Base-by-base conservation (phyloP, 2,888 invertebrate genomes). In the Eubasilissa splendida region DNA sequence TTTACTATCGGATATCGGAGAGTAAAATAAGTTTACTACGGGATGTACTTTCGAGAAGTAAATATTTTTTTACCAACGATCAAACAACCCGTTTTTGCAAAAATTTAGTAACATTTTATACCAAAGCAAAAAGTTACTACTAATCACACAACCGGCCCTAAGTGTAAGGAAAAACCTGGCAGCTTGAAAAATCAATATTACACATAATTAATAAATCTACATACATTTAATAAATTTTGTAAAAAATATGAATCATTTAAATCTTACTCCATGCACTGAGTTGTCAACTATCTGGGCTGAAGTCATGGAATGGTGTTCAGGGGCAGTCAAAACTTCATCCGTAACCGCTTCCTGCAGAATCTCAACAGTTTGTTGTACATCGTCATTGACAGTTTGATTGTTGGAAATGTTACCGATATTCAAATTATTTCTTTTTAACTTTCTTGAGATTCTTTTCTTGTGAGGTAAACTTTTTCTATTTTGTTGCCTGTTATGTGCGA, bases 401-500 rank as follows among this genome's bases (percentile, higher is more conserved):
- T 75, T 76, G 14, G 56, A 11, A 10, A 77, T 14, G 22, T 80
- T 79, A 4, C 52, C 58, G 42, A n/a, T 71, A 14, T 81, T 74
- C 14, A 77, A 65, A 50, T 54, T 60, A 54, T 81, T 85, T 84
- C 89, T 91, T 85, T 93, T 93, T 31, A 96, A 88, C 85, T 96
- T 96, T 79, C 93, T 90, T 0, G 96, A 94, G 84, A 96, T 96
- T 80, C 96, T 90, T 87, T 97, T 97, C 87, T 96, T 96, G 86
- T 96, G 96, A 0, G 96, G 96, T 80, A 96, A 88, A 84, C 94
- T 94, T 87, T 95, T 79, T 65, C 76, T 79, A 33, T 79, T 79
- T 53, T 79, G 80, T 74, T 81, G 81, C 12, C 78, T 81, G 68
- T 76, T 78, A 12, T 70, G 66, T n/a, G 14, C 68, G n/a, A 78